phyloP scores from a whole-genome alignment of 2,113 vertebrate genomes.

The Cisticola juncidis region DNA sequence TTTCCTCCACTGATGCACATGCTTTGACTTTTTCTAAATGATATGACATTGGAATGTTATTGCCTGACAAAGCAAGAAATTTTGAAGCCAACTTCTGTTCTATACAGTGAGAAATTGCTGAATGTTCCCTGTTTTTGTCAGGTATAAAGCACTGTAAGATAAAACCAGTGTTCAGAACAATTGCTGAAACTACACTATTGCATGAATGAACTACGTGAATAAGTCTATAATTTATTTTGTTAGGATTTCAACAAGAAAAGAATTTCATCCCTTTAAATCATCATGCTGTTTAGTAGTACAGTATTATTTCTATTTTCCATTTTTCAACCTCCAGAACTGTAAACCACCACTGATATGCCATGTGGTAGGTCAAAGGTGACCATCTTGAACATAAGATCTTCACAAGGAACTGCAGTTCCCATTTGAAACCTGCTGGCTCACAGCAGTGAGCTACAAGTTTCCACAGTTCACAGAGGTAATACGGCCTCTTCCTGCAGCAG shows the following conservation, averaged over 20 bases:
- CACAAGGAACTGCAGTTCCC: neutral
- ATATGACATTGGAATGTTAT: neutral
- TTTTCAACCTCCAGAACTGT: neutral
- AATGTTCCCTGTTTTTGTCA: neutral
- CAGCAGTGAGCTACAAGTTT: slow-evolving; percentile 27
- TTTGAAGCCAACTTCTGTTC: neutral
- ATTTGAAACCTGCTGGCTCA: slow-evolving; percentile 46
- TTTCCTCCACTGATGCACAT: neutral
- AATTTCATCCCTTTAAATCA: neutral
- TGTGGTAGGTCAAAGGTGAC: neutral
- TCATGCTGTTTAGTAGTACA: neutral
- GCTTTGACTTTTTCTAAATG: neutral
- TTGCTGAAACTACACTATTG: neutral
- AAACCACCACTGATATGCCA: neutral
- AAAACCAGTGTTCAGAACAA: neutral
- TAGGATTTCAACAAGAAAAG: neutral
- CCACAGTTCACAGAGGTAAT: slow-evolving; percentile 20
- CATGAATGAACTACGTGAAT: neutral
- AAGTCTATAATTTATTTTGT: neutral
- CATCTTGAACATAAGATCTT: neutral
- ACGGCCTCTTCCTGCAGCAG: neutral
- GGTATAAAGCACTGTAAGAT: neutral
- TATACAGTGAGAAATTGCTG: neutral
- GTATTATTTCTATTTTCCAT: neutral
- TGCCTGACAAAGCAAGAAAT: neutral